A percentile compares a stretch with the other conserved stretches of the same genome.
Conservation (phyloP, 2,888 invertebrate genomes). For the Biston stratarius region DNA sequence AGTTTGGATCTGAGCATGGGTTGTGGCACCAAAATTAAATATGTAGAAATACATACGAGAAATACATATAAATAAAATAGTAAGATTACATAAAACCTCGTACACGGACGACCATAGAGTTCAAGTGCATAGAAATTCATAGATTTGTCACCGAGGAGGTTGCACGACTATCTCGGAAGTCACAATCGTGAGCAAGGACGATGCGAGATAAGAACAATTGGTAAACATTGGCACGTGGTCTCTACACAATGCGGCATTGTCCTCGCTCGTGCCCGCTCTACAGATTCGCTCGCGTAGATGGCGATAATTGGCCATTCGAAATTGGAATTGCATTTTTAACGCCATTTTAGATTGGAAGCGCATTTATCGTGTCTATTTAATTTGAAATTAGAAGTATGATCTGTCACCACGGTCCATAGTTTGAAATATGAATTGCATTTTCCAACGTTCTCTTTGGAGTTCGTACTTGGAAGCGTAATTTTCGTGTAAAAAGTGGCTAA, state of each 20-base stretch:
- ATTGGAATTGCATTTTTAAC: constrained; percentile 30
- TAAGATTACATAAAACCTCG: not conserved
- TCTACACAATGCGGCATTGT: constrained; percentile 58
- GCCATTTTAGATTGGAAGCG: constrained; percentile 23
- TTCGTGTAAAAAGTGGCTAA: no score
- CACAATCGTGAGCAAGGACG: constrained; percentile 60
- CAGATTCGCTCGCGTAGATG: constrained; percentile 32
- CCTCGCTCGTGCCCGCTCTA: constrained; percentile 46
- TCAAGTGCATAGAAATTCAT: constrained; percentile 17
- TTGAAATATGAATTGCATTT: not conserved
- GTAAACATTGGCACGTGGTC: constrained; percentile 66
- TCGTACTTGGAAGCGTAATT: no score
- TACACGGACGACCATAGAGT: not conserved
- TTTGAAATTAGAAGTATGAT: constrained; percentile 11
- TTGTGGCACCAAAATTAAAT: no score
- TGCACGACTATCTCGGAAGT: constrained; percentile 39
- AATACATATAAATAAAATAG: not conserved
- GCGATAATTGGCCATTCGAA: constrained; percentile 35
- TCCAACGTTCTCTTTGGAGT: not conserved
- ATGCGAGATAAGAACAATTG: constrained; percentile 67
- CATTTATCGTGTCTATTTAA: constrained; percentile 14
- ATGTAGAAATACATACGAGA: not conserved
- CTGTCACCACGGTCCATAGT: not conserved
- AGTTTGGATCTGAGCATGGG: no score
- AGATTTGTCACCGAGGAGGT: constrained; percentile 37